phyloP scores from a whole-genome alignment of 1,140 invertebrate species.

The Pseudobourletiella spinata region DNA sequence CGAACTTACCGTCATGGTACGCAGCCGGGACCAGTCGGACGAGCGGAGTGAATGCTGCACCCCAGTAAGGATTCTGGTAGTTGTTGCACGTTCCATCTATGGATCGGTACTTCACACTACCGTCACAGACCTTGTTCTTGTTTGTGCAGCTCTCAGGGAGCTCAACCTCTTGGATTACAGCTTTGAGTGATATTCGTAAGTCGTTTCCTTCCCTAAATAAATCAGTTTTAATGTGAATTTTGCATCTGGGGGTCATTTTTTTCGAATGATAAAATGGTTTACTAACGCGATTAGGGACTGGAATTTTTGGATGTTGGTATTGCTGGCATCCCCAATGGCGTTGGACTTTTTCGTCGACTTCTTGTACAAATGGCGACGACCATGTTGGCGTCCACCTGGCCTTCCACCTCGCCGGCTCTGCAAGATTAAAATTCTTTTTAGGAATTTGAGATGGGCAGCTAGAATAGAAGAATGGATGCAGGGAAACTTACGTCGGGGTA shows the following conservation, averaged over 20 bases:
- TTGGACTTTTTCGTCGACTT: not conserved
- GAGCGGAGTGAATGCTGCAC: constrained; percentile 51
- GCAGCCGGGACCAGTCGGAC: constrained; percentile 47
- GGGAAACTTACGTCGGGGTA: too few relatives aligned
- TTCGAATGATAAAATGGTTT: not conserved
- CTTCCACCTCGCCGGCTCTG: too few relatives aligned
- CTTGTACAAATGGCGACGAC: not conserved
- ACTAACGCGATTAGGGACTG: not conserved
- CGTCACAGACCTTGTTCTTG: not conserved
- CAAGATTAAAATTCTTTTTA: too few relatives aligned
- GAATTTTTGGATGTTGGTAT: not conserved
- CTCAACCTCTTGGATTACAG: not conserved
- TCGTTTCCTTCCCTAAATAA: not conserved
- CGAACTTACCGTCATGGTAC: constrained; percentile 57
- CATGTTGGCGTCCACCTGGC: not conserved
- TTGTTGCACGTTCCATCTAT: constrained; percentile 48
- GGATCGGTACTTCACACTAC: constrained; percentile 39
- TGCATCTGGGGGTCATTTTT: not conserved
- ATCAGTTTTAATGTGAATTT: not conserved
- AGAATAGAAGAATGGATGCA: too few relatives aligned
- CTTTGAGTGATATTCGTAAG: not conserved
- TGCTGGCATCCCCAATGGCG: not conserved
- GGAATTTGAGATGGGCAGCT: not conserved
- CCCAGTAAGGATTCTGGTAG: constrained; percentile 46
- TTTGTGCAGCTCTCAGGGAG: not conserved